A percentile compares a stretch with the other conserved stretches of the same genome.
These are phyloP conservation scores for Prunella fulvescens DNA, from an alignment of 2,113 vertebrate genomes.

Conservation along the genomic window DNA sequence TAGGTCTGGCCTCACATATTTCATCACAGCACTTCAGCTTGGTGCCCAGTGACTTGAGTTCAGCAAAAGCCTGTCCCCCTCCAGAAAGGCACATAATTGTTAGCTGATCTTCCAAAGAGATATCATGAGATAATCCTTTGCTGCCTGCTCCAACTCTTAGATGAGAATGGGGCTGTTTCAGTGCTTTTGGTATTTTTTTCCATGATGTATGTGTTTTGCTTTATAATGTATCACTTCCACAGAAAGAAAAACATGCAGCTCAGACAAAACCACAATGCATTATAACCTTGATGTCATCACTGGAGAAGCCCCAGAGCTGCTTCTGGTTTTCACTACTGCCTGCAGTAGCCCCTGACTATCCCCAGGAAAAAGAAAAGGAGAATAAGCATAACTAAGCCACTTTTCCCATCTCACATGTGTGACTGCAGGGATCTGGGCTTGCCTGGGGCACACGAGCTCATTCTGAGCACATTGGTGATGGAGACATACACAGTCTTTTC, in stretches of 20 bases:
- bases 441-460: neutral
- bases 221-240: neutral
- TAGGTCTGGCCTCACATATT: neutral
- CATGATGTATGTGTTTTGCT: neutral
- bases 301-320: neutral
- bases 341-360: neutral
- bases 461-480: neutral
- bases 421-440: neutral
- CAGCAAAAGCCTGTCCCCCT: neutral
- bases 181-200: neutral
- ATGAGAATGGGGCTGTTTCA: neutral
- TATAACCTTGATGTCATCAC: accelerated
- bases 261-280: neutral
- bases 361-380: neutral
- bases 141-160: neutral
- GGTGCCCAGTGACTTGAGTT: neutral
- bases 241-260: neutral
- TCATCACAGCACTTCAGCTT: neutral
- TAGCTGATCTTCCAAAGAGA: neutral
- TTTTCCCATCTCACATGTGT: neutral
- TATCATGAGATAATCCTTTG: neutral
- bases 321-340: neutral
- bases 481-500: neutral
- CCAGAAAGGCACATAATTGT: neutral
- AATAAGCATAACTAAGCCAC: neutral